phyloP scores from a whole-genome alignment of 2,888 invertebrate genomes.

The Drosophila eohydei region DNA sequence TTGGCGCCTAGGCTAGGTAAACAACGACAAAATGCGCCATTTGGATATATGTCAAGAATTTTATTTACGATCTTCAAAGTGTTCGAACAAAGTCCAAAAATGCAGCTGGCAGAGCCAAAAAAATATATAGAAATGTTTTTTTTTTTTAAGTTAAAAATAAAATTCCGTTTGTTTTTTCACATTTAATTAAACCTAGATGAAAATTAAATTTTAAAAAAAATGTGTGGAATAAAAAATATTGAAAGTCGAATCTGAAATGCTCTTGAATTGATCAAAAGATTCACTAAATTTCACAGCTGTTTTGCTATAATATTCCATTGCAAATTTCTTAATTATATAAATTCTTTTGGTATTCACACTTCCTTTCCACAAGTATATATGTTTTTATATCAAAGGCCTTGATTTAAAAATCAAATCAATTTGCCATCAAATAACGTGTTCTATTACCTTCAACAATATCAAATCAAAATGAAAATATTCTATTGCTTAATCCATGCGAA shows the following conservation, averaged over 20 bases:
- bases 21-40: slow-evolving; percentile 45
- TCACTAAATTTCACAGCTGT: too few relatives aligned
- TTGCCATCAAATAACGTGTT: background rate
- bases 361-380: too few relatives aligned
- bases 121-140: slow-evolving; percentile 5
- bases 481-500: slow-evolving; percentile 49
- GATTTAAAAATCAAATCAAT: background rate
- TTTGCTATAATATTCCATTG: too few relatives aligned
- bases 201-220: background rate
- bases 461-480: slow-evolving; percentile 16
- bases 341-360: too few relatives aligned
- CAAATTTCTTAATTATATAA: too few relatives aligned
- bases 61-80: slow-evolving; percentile 41
- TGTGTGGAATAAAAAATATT: background rate
- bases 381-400: too few relatives aligned
- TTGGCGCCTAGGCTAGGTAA: slow-evolving; percentile 7
- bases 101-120: slow-evolving; percentile 42
- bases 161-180: background rate
- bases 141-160: slow-evolving; percentile 37
- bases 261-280: background rate
- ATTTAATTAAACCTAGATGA: background rate
- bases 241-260: background rate
- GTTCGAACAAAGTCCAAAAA: slow-evolving; percentile 61
- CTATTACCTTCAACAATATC: slow-evolving; percentile 13
- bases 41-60: slow-evolving; percentile 62